These are phyloP conservation scores for Brachypalpus laphriformis DNA, from an alignment of 2,888 invertebrate genomes.

Conservation along the genomic window DNA sequence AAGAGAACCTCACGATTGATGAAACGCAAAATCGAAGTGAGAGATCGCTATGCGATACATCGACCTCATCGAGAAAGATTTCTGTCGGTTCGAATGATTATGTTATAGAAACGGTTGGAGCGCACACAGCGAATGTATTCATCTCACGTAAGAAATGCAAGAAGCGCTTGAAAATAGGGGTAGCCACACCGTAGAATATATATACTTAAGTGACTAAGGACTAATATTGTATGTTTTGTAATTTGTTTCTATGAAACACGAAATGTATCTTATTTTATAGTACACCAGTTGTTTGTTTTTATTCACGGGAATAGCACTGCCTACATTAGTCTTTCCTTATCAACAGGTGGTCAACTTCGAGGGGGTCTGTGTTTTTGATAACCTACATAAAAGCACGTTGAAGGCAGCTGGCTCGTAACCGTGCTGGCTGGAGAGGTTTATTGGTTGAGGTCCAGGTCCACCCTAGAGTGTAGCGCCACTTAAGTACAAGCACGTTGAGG, in stretches of 20 bases:
- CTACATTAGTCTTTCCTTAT: too few species aligned
- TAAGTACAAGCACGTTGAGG: too few species aligned
- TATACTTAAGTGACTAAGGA: neutral
- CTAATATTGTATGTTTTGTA: too few species aligned
- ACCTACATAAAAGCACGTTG: too few species aligned
- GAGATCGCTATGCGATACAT: conserved; percentile 46
- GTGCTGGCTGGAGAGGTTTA: too few species aligned
- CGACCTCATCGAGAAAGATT: conserved; percentile 62
- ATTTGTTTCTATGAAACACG: conserved; percentile 5
- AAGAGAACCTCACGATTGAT: conserved; percentile 1
- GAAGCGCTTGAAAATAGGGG: conserved; percentile 43
- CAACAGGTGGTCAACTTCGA: too few species aligned
- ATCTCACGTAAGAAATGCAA: conserved; percentile 77
- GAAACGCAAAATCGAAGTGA: conserved; percentile 38
- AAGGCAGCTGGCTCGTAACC: too few species aligned
- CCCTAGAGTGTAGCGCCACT: too few species aligned
- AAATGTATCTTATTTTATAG: neutral
- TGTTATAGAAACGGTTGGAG: conserved; percentile 78
- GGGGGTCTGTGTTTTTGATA: too few species aligned
- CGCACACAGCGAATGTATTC: conserved; percentile 78
- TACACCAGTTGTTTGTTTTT: neutral
- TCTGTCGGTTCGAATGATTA: conserved; percentile 79
- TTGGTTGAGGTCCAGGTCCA: too few species aligned
- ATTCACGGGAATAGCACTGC: neutral
- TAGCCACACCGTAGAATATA: neutral